Base-by-base conservation (phyloP, 2,113 vertebrate species). In the Oreochromis spilurus region DNA sequence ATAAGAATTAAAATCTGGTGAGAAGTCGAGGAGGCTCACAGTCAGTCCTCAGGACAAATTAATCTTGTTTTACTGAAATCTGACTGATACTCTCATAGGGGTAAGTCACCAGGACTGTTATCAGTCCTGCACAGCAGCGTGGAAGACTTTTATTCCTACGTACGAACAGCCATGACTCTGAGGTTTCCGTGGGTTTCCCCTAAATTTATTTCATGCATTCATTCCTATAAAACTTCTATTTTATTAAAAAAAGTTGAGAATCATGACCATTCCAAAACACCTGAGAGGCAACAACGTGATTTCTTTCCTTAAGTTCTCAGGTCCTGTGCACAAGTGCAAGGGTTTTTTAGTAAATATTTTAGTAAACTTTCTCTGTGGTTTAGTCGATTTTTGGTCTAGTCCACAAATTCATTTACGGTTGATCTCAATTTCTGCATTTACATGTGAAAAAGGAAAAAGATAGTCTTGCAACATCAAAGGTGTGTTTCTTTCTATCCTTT, bases 221-320 rank as follows among this genome's bases (percentile, higher is more conserved):
- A 45, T 16, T 72, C 14, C 21, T 72, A 72, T 26, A 48, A 72
- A 72, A 26, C 5, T 72, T 26, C 21, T 16, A 6, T 6, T 72
- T 72, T 45, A 45, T 16, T 43, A 2, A 10, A 36, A 36, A 70
- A 45, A 21, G 21, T 2, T 16, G 5, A 72, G 38, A 72, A 12
- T 67, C 60, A 38, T 13, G 60, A 65, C 4, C 4, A n/a, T 38
- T 65, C 31, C 34, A 21, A 13, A 45, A 72, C 13, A 26, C 2
- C 13, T 1, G 24, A 48, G 43, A 29, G 43, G 0, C 24, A 19
- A 19, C 70, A 29, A 48, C 0, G 6, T 13, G 60, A 65, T 7
- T 65, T 65, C 2, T 65, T 65, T 36, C 36, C 60, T 26, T 11
- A 29, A 48, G 70, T 7, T 75, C 14, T 75, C 24, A 17, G 43